Evolutionary conservation across 2,888 invertebrate genomes (phyloP).

Genomic region (Ophioninae sp.): DNA sequence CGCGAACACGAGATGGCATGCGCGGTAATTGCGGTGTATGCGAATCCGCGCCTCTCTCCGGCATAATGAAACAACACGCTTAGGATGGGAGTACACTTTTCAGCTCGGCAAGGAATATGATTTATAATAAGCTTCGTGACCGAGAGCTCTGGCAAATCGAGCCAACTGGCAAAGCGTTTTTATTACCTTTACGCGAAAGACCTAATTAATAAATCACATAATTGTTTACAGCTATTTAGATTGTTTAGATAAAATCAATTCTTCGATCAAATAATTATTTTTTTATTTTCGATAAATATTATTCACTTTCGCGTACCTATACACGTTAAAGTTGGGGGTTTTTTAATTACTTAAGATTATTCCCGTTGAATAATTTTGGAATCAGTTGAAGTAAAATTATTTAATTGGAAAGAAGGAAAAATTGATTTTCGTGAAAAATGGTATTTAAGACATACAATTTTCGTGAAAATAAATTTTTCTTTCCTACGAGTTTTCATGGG

Average conservation of each 20-base stretch:
- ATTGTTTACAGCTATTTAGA: constrained; percentile 14
- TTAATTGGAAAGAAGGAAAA: background rate
- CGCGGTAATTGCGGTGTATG: constrained; percentile 15
- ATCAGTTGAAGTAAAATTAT: background rate
- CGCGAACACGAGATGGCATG: constrained; percentile 12
- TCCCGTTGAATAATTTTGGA: background rate
- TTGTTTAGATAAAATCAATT: background rate
- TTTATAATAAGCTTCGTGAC: constrained; percentile 24
- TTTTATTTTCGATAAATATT: background rate
- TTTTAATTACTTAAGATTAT: background rate
- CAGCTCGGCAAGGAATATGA: background rate
- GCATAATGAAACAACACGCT: constrained; percentile 20
- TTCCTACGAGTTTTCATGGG: too few relatives aligned
- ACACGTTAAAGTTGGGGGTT: background rate
- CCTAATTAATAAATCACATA: constrained; percentile 40
- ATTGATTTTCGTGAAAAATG: too few relatives aligned
- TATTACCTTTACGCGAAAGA: constrained; percentile 34
- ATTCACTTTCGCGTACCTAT: background rate
- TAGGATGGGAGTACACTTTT: background rate
- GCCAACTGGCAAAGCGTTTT: constrained; percentile 17
- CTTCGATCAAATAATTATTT: background rate
- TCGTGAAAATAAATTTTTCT: too few relatives aligned
- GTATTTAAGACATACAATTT: too few relatives aligned
- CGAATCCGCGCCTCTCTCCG: constrained; percentile 15
- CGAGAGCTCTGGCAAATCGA: constrained; percentile 22